Evolutionary conservation across 2,113 vertebrate species (phyloP), one percentile per base, ranked within the genome.

Genomic region (Rhagologus leucostigma): DNA sequence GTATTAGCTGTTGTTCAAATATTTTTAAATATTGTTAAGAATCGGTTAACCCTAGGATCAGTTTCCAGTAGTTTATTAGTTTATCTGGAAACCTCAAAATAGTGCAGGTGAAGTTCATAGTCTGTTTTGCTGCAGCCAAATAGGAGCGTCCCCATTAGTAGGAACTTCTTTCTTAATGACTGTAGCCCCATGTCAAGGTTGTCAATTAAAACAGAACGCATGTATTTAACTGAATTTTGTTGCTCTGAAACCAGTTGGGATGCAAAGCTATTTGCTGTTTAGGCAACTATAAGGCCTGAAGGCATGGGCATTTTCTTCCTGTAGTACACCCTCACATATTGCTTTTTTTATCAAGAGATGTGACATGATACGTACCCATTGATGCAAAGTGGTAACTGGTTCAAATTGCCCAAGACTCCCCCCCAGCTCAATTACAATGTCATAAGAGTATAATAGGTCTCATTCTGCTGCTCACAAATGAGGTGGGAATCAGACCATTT

Each of bases 161-260:
- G 95, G 88, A 93, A 96, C 26, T 80, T 84, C 59, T 87, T 85
- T 96, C 82, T 62, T 65, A 94, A 86, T 64, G 75, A 35, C 64
- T 62, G 8, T 30, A 89, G 68, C 47, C 39, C 42, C 7, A 1
- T 74, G 49, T 50, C 71, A 83, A 77, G 63, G 50, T 60, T 46
- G 33, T 83, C 87, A 29, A 23, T 53, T 55, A 42, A 23, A 81
- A 46, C 1, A 56, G n/a, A 75, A 22, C 18, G 42, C 30, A 12
- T 1, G 3, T 37, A 60, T 85, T 85, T 62, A 50, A 57, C 59
- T 74, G n/a, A 52, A 41, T 74, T 70, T 81, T 84, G 29, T 59
- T 67, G 10, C 62, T 70, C 49, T 93, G 29, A 63, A 89, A 75
- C 24, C 0, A 1, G 2, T 30, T 44, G 44, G 22, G 19, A 60